A percentile compares a stretch with the other conserved stretches of the same genome.
Conservation (phyloP, 2,113 vertebrate species). For the Atlantisia rogersi region DNA sequence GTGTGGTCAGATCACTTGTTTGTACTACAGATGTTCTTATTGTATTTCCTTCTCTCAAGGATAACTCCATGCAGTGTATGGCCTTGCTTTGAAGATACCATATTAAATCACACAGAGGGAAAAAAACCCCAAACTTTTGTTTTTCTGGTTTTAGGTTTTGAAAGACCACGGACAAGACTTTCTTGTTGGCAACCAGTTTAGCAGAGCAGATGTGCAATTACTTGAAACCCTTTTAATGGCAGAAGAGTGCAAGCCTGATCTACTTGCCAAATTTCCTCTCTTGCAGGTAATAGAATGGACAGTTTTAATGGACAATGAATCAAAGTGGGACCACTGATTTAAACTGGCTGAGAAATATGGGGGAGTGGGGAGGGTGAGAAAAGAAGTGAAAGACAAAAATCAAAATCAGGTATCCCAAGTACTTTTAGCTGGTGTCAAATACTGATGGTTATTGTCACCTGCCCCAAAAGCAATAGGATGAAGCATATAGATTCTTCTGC, state of each 20-base stretch:
- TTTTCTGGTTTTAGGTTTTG: conserved; percentile 69
- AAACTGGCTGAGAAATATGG: background rate
- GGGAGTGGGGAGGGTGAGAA: background rate
- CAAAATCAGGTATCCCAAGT: background rate
- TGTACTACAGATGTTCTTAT: background rate
- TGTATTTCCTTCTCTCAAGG: background rate
- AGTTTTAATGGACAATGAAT: background rate
- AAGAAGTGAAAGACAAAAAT: background rate
- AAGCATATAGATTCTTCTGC: background rate
- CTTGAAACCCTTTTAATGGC: conserved; percentile 81
- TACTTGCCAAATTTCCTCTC: conserved; percentile 76
- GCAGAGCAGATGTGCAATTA: conserved; percentile 82
- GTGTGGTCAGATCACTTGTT: background rate
- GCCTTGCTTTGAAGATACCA: background rate
- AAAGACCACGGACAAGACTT: conserved; percentile 57
- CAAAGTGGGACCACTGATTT: background rate
- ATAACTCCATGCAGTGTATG: background rate
- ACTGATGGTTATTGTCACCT: background rate
- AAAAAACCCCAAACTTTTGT: background rate
- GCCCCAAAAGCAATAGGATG: background rate
- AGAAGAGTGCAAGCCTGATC: conserved; percentile 77
- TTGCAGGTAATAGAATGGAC: conserved; percentile 74
- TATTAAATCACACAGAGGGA: background rate
- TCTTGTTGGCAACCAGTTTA: conserved; percentile 82
- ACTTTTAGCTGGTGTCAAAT: background rate